Evolutionary conservation across 2,888 invertebrate species (phyloP).

Genomic region (Cryptops parisi): DNA sequence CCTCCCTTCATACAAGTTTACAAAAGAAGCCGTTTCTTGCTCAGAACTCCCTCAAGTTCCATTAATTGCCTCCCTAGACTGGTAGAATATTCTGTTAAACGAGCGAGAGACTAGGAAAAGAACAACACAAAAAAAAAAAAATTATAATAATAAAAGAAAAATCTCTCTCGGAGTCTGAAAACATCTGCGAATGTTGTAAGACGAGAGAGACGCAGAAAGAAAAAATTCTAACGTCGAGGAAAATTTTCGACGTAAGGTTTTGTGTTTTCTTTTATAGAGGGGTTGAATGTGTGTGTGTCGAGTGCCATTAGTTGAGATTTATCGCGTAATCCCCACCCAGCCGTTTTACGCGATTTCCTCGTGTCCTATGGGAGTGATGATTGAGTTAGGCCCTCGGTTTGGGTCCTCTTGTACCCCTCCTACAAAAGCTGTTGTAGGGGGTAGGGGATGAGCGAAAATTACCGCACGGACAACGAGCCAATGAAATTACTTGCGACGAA

Average conservation of each 20-base stretch:
- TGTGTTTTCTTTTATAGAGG: background rate
- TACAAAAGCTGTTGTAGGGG: no score
- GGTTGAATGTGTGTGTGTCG: background rate
- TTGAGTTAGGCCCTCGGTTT: slow-evolving; percentile 8
- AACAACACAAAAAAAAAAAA: no score
- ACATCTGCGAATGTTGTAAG: no score
- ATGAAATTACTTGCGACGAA: slow-evolving; percentile 9
- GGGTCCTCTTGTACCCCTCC: no score
- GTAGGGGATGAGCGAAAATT: slow-evolving; percentile 1
- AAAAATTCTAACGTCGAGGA: background rate
- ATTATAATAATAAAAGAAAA: no score
- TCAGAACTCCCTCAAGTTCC: no score
- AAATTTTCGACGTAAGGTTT: background rate
- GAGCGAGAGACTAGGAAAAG: no score
- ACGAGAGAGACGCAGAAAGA: background rate
- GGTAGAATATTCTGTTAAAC: no score
- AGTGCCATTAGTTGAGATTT: slow-evolving; percentile 4
- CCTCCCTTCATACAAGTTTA: no score
- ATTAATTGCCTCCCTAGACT: no score
- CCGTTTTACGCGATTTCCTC: background rate
- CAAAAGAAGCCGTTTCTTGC: no score
- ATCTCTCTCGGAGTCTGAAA: no score
- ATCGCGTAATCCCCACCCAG: slow-evolving; percentile 2
- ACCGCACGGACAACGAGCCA: slow-evolving; percentile 11
- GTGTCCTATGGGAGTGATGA: slow-evolving; percentile 8